phyloP scores from a whole-genome alignment of 1,140 invertebrate genomes.

The Sesamia nonagrioides region DNA sequence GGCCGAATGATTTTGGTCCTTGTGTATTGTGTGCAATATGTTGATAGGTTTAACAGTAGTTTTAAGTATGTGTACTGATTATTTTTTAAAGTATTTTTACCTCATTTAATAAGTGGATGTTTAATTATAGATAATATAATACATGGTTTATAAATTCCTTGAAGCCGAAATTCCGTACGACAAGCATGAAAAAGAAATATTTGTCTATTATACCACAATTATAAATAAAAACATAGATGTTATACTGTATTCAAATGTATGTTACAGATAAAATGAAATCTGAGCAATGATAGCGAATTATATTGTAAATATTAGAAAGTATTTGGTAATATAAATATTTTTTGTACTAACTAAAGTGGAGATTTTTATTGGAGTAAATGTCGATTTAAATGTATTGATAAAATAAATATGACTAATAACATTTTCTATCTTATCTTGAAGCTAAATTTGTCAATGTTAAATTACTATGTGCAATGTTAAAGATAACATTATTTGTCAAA shows the following conservation, averaged over 20 bases:
- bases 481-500: no score
- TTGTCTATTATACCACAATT: conserved; percentile 83
- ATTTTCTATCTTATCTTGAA: conserved; percentile 3
- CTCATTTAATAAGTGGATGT: not conserved
- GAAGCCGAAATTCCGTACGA: conserved; percentile 59
- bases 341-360: conserved; percentile 32
- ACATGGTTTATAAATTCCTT: conserved; percentile 62
- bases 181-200: conserved; percentile 70
- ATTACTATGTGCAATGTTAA: no score
- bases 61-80: not conserved
- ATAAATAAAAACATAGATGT: conserved; percentile 62
- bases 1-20: conserved; percentile 3
- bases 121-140: not conserved
- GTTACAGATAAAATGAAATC: conserved; percentile 54
- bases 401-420: not conserved
- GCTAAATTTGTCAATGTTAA: not conserved
- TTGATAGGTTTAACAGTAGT: not conserved
- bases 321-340: conserved; percentile 56
- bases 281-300: conserved; percentile 52
- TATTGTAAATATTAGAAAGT: conserved; percentile 67
- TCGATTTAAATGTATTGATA: conserved; percentile 6
- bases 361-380: conserved; percentile 14
- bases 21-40: conserved; percentile 10
- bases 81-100: not conserved
- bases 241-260: conserved; percentile 56